Conservation (phyloP, 2,113 vertebrate genomes). For the Psittacula cyanocephala region DNA sequence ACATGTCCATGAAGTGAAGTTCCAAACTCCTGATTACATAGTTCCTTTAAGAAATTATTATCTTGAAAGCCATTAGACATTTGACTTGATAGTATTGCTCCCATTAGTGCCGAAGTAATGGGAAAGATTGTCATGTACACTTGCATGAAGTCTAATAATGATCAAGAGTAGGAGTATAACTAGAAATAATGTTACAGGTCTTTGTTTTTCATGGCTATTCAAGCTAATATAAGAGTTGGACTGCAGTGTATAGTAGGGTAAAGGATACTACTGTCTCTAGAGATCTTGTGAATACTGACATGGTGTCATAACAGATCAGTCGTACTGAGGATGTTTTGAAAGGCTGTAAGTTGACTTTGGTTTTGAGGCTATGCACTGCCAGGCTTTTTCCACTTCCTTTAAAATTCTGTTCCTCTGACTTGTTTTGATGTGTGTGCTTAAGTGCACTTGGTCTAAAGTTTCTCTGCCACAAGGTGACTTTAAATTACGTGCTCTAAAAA, state of each 20-base stretch:
- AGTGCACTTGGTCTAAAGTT: neutral
- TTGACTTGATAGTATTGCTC: neutral
- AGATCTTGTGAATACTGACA: neutral
- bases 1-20: neutral
- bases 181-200: neutral
- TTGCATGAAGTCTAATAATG: neutral
- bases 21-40: neutral
- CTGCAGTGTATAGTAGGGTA: neutral
- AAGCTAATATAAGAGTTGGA: neutral
- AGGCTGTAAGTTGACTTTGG: neutral
- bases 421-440: neutral
- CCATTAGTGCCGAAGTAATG: neutral
- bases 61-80: neutral
- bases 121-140: neutral
- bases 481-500: neutral
- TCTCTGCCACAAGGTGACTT: constrained; percentile 43
- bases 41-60: neutral
- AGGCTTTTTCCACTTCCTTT: neutral
- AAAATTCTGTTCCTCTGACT: neutral
- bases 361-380: neutral
- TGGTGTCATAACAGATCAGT: neutral
- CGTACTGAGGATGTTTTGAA: constrained; percentile 18
- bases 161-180: neutral
- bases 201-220: neutral
- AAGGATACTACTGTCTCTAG: neutral